Conservation (phyloP, 2,888 invertebrate genomes). For the Eupelmus urozonus region DNA sequence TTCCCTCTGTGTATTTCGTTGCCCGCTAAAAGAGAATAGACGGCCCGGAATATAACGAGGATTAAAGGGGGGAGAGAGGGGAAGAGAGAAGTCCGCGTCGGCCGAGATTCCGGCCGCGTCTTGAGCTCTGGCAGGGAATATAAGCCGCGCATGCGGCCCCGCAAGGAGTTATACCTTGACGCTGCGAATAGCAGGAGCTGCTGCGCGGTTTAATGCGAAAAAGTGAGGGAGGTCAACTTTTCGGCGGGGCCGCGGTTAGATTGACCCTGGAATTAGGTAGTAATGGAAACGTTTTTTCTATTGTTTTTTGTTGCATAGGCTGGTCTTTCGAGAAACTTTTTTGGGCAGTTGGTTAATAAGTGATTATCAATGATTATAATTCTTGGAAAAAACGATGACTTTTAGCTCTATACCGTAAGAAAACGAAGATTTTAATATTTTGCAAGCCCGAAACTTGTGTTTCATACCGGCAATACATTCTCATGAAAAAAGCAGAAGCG, state of each 20-base stretch:
- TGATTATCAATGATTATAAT: too few species aligned
- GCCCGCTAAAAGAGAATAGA: conserved; percentile 48
- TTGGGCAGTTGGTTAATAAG: too few species aligned
- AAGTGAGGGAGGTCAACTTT: conserved; percentile 11
- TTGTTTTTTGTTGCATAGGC: not conserved
- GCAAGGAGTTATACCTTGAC: conserved; percentile 41
- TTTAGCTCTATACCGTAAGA: too few species aligned
- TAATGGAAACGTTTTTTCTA: conserved; percentile 6
- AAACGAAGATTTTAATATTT: not conserved
- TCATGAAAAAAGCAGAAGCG: too few species aligned
- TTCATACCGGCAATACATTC: too few species aligned
- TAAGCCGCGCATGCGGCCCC: conserved; percentile 38
- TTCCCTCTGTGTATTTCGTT: conserved; percentile 27
- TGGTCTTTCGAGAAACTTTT: too few species aligned
- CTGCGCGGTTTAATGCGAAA: conserved; percentile 6
- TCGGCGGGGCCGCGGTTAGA: not conserved
- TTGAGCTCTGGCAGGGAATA: conserved; percentile 3
- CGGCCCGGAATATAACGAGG: conserved; percentile 53
- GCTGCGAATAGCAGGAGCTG: not conserved
- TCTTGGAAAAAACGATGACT: too few species aligned
- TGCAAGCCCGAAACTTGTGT: too few species aligned
- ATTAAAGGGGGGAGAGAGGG: conserved; percentile 46
- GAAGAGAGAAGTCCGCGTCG: not conserved
- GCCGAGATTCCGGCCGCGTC: conserved; percentile 37
- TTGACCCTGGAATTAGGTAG: not conserved